Conservation (phyloP, 2,797 vertebrate genomes). For the Falco novaeseelandiae region DNA sequence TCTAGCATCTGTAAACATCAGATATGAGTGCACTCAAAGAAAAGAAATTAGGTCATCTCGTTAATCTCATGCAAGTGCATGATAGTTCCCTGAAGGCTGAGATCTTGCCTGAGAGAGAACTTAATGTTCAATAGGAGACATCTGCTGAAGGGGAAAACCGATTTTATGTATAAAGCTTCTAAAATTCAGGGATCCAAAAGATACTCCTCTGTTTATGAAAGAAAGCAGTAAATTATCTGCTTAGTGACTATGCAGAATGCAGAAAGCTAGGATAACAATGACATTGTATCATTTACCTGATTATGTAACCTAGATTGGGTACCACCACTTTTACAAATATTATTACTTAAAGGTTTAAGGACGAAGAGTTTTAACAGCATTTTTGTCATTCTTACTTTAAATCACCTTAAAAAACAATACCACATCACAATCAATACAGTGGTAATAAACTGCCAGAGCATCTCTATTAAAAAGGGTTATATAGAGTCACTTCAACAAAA, state of each 20-base stretch:
- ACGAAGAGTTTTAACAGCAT: not conserved
- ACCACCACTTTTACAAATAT: not conserved
- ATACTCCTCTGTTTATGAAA: not conserved
- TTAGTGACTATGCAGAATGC: not conserved
- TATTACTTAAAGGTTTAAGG: not conserved
- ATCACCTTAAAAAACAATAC: not conserved
- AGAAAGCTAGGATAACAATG: not conserved
- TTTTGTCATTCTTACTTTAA: not conserved
- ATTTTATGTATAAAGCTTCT: not conserved
- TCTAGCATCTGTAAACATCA: not conserved
- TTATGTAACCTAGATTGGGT: not conserved
- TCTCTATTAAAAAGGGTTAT: not conserved
- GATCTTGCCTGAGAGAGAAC: not conserved
- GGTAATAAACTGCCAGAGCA: not conserved
- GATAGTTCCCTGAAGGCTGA: not conserved
- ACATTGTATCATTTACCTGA: not conserved
- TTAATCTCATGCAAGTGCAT: constrained; percentile 22
- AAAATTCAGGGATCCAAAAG: not conserved
- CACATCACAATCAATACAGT: not conserved
- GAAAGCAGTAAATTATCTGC: not conserved
- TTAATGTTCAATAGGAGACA: not conserved
- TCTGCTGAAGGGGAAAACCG: not conserved
- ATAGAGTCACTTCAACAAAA: not conserved
- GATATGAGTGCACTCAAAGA: constrained; percentile 5
- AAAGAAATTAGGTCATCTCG: constrained; percentile 57